Evolutionary conservation across 2,888 invertebrate species (phyloP).

Genomic region (Lasioglossum lativentre): DNA sequence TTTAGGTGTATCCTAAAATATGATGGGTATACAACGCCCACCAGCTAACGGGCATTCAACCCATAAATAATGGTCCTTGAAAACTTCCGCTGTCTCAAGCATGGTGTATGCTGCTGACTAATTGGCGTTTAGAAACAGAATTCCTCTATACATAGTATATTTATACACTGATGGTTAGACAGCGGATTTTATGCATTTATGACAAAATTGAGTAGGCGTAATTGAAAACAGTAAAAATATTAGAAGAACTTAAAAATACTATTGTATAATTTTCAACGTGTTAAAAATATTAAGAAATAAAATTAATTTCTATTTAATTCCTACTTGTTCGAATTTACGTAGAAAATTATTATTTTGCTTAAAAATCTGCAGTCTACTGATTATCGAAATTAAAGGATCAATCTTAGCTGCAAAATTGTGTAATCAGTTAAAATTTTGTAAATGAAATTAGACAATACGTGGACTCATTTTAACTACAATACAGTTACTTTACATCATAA

Average conservation of each 20-base stretch:
- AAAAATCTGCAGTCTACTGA: too few species aligned
- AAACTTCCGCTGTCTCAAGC: conserved; percentile 2
- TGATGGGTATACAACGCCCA: neutral
- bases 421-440: too few species aligned
- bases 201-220: too few species aligned
- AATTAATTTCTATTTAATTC: too few species aligned
- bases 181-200: too few species aligned
- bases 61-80: neutral
- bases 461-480: neutral
- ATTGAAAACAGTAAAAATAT: too few species aligned
- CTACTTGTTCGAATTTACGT: too few species aligned
- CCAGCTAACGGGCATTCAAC: neutral
- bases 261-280: too few species aligned
- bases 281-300: too few species aligned
- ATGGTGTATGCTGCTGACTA: neutral
- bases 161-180: too few species aligned
- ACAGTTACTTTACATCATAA: neutral
- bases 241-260: too few species aligned
- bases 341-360: too few species aligned
- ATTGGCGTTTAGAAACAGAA: conserved; percentile 2
- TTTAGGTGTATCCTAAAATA: neutral
- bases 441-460: neutral
- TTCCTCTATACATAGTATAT: neutral
- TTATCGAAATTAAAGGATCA: neutral
- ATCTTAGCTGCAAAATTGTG: neutral